Conservation (phyloP, 2,113 vertebrate species). For the Eretmochelys imbricata region DNA sequence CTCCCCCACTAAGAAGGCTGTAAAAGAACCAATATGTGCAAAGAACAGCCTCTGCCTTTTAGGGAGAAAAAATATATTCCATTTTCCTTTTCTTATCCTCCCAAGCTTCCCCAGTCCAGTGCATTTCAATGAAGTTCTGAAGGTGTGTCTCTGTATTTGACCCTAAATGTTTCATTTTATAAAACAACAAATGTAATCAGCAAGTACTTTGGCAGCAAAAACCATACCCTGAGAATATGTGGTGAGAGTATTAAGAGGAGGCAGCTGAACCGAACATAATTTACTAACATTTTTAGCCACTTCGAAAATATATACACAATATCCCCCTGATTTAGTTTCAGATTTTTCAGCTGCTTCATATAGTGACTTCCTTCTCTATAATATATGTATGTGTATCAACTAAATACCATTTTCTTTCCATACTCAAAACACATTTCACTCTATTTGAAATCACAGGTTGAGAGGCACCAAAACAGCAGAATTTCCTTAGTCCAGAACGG, state of each 20-base stretch:
- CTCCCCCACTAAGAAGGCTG: neutral
- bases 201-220: neutral
- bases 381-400: neutral
- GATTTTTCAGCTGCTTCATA: neutral
- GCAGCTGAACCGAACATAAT: neutral
- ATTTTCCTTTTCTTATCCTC: neutral
- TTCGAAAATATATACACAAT: neutral
- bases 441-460: neutral
- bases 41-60: neutral
- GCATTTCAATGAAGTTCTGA: neutral
- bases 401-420: neutral
- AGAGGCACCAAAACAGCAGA: neutral
- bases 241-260: neutral
- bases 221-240: neutral
- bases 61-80: neutral
- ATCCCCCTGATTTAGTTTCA: neutral
- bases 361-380: neutral
- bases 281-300: neutral
- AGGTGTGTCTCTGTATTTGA: slow-evolving; percentile 33
- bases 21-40: neutral
- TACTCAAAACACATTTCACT: neutral
- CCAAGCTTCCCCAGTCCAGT: slow-evolving; percentile 1
- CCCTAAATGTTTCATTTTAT: slow-evolving; percentile 2
- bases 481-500: neutral
- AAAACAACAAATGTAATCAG: slow-evolving; percentile 37